Evolutionary conservation across 2,888 invertebrate species (phyloP), one percentile per base, ranked within the genome.

Genomic region (Caradrina clavipalpis): DNA sequence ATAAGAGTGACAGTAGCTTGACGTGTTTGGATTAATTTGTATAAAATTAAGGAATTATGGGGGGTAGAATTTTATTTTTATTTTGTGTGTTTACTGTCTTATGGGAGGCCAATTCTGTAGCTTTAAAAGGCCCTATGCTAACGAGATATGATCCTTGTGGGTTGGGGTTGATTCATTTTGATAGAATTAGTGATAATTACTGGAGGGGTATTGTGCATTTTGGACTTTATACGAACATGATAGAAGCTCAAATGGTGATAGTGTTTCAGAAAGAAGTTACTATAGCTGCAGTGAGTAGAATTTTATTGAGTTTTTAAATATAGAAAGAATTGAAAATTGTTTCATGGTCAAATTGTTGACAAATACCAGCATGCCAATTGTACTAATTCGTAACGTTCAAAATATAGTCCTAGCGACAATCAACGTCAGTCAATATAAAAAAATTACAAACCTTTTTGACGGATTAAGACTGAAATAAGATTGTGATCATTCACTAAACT

Each of bases 61-160:
- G 56, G 53, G 57, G 35, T 62, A 76, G 26, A 56, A 26, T 64
- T 31, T 70, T 69, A 49, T 62, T 74, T 69, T 69, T 73, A 31
- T 49, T 82, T 54, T 85, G 70, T 65, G 71, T 78, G 57, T 59
- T 82, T 8, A 53, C 75, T 3, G 78, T 54, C 72, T 68, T 84
- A 21, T 79, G 86, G 35, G 82, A 85, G 70, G 89, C 89, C 3
- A 69, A 87, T 70, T 81, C 89, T 4, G 90, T 95, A 91, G 85
- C 93, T 11, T 77, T 95, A 53, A 88, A 89, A 63, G 95, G 95
- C 0, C 88, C 92, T 2, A 85, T 86, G 49, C 81, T 92, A 65
- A 93, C 91, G 0, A 89, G 91, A 74, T 95, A 95, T 55, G 91
- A 93, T 50, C 95, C 95, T 1, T 95, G 95, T 78, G 93, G 92